A percentile compares a stretch with the other conserved stretches of the same genome.
Evolutionary conservation across 1,140 invertebrate species (phyloP).

Genomic region (Drosophila melanica): DNA sequence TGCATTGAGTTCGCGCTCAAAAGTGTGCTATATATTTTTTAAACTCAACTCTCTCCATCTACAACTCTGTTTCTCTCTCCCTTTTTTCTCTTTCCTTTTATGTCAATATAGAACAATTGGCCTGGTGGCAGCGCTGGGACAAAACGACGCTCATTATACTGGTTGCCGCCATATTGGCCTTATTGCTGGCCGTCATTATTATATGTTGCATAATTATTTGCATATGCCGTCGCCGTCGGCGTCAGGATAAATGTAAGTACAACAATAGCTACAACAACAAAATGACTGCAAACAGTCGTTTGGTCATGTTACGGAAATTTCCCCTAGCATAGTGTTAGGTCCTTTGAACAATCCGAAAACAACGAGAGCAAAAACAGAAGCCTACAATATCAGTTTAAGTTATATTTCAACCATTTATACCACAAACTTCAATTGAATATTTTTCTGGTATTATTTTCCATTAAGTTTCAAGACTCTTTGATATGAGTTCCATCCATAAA

Average conservation of each 20-base stretch:
- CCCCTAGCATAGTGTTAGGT: conserved; percentile 41
- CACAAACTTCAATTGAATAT: conserved; percentile 13
- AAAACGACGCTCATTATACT: conserved; percentile 91
- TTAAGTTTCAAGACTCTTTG: not conserved
- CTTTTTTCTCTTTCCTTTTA: conserved; percentile 9
- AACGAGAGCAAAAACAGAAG: not conserved
- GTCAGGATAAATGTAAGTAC: conserved; percentile 94
- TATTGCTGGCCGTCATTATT: conserved; percentile 91
- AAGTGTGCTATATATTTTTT: conserved; percentile 15
- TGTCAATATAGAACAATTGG: conserved; percentile 85
- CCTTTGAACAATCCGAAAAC: conserved; percentile 9
- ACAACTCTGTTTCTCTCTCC: not conserved
- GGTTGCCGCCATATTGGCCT: conserved; percentile 89
- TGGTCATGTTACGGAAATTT: conserved; percentile 28
- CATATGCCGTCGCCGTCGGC: conserved; percentile 90
- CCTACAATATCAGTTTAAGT: conserved; percentile 26
- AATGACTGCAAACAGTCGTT: conserved; percentile 21
- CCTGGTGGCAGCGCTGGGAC: conserved; percentile 91
- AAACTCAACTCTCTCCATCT: conserved; percentile 6
- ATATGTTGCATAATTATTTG: conserved; percentile 93
- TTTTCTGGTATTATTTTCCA: conserved; percentile 1
- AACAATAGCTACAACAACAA: conserved; percentile 29
- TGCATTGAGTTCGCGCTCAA: not conserved
- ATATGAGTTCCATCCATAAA: not conserved
- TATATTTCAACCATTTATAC: conserved; percentile 4